Percentiles rank a stretch among this genome's conserved stretches.
Conservation (phyloP, 2,113 vertebrate species). For the Dipodomys ordii region DNA sequence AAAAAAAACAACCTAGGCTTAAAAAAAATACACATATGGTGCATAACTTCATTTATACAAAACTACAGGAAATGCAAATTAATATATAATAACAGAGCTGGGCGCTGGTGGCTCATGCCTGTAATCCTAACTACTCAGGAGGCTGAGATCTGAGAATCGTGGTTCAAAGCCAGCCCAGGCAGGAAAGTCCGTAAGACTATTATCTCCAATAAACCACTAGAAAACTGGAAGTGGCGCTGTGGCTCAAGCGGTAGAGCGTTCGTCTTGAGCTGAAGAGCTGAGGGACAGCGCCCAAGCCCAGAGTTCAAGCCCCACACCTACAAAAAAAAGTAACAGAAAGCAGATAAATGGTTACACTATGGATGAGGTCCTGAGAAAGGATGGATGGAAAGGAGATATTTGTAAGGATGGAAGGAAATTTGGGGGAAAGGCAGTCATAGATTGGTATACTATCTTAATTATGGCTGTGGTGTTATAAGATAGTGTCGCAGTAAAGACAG, state of each 20-base stretch:
- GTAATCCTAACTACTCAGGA: too few relatives aligned
- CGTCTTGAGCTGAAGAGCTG: too few relatives aligned
- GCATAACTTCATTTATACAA: not conserved
- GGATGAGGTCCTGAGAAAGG: not conserved
- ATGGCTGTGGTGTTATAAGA: accelerated
- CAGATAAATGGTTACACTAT: not conserved
- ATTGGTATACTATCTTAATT: not conserved
- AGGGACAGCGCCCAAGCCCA: too few relatives aligned
- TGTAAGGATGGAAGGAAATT: not conserved
- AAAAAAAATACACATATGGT: not conserved
- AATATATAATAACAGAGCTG: not conserved
- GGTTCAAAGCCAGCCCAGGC: too few relatives aligned
- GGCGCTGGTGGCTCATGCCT: too few relatives aligned
- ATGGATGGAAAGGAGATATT: accelerated
- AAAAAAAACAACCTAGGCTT: not conserved
- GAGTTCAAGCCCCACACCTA: too few relatives aligned
- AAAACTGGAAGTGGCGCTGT: too few relatives aligned
- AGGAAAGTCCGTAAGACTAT: too few relatives aligned
- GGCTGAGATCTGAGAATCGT: too few relatives aligned
- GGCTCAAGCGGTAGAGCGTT: too few relatives aligned
- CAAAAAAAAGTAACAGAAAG: not conserved
- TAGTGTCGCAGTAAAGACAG: too few relatives aligned
- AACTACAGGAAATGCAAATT: not conserved
- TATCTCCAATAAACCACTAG: too few relatives aligned
- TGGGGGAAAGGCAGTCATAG: accelerated